Base-by-base conservation (phyloP, 2,797 vertebrate genomes). In the Acanthurus tractus region DNA sequence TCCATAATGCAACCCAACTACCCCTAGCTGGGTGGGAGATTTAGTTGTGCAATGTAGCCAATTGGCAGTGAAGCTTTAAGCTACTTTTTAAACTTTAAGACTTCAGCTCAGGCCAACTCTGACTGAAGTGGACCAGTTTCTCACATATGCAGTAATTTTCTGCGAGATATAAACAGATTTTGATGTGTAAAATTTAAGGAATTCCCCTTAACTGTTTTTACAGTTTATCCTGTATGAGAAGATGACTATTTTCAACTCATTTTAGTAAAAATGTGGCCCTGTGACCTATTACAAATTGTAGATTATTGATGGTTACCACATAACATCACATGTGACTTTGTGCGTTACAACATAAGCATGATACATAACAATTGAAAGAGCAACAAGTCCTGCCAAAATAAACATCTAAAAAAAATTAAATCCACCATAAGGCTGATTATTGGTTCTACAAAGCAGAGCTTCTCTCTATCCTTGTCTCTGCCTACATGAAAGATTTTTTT, bases 401-500 rank as follows among this genome's bases (percentile, higher is more conserved):
- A 61, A 57, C 48, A 23, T 29, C 18, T 4, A 2, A 25, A 40
- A 34, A 50, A 40, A 38, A 4, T 3, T 0, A 10, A 72, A 53
- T 12, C 54, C 56, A 42, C 61, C 58, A 66, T 36, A 7, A 56
- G 40, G 34, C 29, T 71, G 76, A 73, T 78, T 55, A 73, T 80
- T 45, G 34, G 40, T 68, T 20, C 44, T 63, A 61, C 29, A 70
- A 70, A 79, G 70, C 45, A 72, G 50, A 14, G 25, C 44, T 61
- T 59, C 54, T 14, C 25, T 76, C 59, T 81, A 8, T 83, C 68
- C 69, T 38, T 8, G 4, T 78, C 63, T 72, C n/a, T n/a, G 54
- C 67, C 63, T 22, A 74, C 73, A 84, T 81, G 38, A 81, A 86
- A 88, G 42, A 61, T 15, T 50, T 53, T 48, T 34, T 59, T 42